Conservation (phyloP, 2,797 vertebrate genomes). For the Sebastes alutus region DNA sequence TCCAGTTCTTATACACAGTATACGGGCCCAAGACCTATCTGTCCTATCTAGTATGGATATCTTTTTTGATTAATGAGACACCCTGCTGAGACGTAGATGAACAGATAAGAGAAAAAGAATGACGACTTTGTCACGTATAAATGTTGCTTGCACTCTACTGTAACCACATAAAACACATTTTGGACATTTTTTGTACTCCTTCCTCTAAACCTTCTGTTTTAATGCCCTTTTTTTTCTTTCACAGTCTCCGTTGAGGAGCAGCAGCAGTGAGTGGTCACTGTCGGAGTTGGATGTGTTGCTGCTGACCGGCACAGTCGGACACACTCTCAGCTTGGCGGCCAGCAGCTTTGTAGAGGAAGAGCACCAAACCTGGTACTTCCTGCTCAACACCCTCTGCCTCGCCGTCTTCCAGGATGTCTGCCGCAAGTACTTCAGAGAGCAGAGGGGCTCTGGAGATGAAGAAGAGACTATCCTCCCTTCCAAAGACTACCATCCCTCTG, state of each 20-base stretch:
- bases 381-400: conserved; percentile 92
- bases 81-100: neutral
- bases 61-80: neutral
- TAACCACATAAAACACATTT: neutral
- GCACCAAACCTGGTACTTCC: conserved; percentile 98
- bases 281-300: conserved; percentile 90
- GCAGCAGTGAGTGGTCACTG: conserved; percentile 75
- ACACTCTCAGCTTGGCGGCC: conserved; percentile 90
- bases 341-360: conserved; percentile 98
- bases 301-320: conserved; percentile 87
- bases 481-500: conserved; percentile 46
- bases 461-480: conserved; percentile 64
- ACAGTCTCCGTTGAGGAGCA: conserved; percentile 62
- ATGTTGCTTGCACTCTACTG: neutral
- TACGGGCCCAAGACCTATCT: too few species aligned
- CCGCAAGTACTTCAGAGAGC: conserved; percentile 84
- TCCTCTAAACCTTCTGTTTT: neutral
- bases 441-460: conserved; percentile 47
- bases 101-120: neutral
- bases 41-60: neutral
- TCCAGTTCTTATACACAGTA: too few species aligned
- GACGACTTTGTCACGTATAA: neutral
- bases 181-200: neutral
- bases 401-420: conserved; percentile 90
- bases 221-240: neutral